Evolutionary conservation across 1,140 invertebrate species (phyloP), one percentile per base, ranked within the genome.

Genomic region (Drosophila mauritiana): DNA sequence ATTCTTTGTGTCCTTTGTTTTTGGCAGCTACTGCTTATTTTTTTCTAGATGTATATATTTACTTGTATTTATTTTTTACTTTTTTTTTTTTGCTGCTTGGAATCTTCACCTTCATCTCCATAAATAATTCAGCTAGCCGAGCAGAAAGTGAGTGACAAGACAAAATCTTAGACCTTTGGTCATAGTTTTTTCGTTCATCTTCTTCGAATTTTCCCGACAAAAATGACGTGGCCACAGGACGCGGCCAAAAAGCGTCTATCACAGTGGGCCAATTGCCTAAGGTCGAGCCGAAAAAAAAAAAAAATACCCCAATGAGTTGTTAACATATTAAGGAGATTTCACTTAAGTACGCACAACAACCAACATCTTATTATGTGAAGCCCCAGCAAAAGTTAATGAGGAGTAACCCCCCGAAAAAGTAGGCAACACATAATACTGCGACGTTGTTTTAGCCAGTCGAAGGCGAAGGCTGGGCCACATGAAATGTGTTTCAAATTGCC

Each of bases 281-380:
- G 49, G 48, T 31, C 36, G 15, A 34, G n/a, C 1, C 4, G 8
- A n/a, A 55, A 55, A 27, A 62, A 54, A 54, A 27, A 62, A 55
- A 39, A 37, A 68, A 78, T 51, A 43, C 74, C 69, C 82, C 59
- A 54, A 86, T 75, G 82, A 85, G 82, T 85, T 85, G 82, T 86
- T 86, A 85, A 85, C 82, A 85, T 86, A 85, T 86, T 85, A 86
- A 72, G 82, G 61, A 78, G 78, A 86, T 86, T 85, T 82, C 74
- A 85, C 82, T 85, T 82, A 86, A 86, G 64, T 73, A 74, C 63
- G 43, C 34, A 56, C 63, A 45, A 63, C 65, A 84, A 73, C 67
- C 65, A 84, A 73, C 67, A 54, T 39, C 42, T 67, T 62, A 31
- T 15, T 49, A 64, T 27, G 10, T 13, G 27, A 25, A 54, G 46